Evolutionary conservation across 2,797 vertebrate species (phyloP).

Genomic region (Rhabdophis nuchalis): DNA sequence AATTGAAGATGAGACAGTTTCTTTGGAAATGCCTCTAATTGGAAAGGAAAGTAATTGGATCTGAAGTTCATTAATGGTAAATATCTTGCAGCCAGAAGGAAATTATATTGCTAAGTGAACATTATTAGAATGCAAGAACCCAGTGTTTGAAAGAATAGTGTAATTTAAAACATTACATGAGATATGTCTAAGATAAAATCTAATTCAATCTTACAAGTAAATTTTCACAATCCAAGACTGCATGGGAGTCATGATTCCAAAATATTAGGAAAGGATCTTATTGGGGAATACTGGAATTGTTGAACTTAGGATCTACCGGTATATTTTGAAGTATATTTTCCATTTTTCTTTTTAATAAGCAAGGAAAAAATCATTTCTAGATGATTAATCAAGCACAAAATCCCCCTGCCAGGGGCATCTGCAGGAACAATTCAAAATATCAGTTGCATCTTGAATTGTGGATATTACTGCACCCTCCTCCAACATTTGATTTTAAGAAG

Average conservation of each 20-base stretch:
- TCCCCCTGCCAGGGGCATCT: not conserved
- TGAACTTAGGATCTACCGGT: not conserved
- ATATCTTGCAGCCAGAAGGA: not conserved
- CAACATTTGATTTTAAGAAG: not conserved
- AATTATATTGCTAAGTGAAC: not conserved
- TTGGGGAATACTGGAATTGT: not conserved
- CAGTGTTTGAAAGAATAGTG: not conserved
- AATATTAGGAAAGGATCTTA: not conserved
- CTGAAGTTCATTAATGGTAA: not conserved
- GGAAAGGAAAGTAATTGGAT: not conserved
- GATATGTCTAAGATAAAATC: not conserved
- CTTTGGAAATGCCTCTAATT: not conserved
- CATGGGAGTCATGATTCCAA: not conserved
- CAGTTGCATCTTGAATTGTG: not conserved
- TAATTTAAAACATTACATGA: not conserved
- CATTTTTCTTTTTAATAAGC: not conserved
- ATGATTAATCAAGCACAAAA: not conserved
- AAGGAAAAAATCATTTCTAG: not conserved
- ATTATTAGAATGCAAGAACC: not conserved
- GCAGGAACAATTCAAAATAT: not conserved
- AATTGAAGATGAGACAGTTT: not conserved
- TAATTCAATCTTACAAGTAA: not conserved
- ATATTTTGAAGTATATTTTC: not conserved
- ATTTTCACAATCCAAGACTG: not conserved
- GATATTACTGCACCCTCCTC: too few species aligned